Percentiles rank a stretch among this genome's conserved stretches.
These are phyloP conservation scores for Anadara kagoshimensis DNA, from an alignment of 1,140 invertebrate genomes.

Conservation along the genomic window DNA sequence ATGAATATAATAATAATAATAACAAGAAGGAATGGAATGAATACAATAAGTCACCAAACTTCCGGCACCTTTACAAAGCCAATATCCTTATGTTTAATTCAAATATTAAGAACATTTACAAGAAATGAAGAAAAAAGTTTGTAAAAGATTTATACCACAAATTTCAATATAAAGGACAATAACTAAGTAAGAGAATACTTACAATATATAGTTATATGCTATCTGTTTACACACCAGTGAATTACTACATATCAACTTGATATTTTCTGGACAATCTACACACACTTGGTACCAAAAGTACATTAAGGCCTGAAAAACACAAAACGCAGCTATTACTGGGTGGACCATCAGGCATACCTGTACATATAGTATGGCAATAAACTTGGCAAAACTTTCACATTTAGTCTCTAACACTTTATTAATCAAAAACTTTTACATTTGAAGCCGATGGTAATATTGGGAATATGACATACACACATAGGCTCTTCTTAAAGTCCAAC, in stretches of 20 bases:
- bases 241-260: conserved; percentile 89
- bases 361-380: neutral
- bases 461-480: no score
- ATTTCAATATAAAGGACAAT: no score
- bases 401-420: no score
- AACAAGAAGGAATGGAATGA: no score
- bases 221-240: conserved; percentile 92
- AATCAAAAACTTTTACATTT: no score
- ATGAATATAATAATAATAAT: no score
- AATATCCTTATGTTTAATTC: neutral
- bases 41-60: no score
- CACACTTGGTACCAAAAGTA: conserved; percentile 95
- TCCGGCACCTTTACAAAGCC: no score
- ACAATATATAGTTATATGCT: conserved; percentile 97
- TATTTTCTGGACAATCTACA: conserved; percentile 93
- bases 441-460: no score
- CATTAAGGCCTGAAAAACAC: conserved; percentile 83
- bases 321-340: neutral
- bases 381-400: no score
- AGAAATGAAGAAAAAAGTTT: neutral
- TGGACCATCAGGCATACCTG: no score
- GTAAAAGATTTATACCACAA: neutral
- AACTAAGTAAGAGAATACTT: conserved; percentile 73
- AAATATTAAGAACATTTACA: neutral
- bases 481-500: no score